Conservation (phyloP, 2,797 vertebrate species). For the Spondyliosoma cantharus region DNA sequence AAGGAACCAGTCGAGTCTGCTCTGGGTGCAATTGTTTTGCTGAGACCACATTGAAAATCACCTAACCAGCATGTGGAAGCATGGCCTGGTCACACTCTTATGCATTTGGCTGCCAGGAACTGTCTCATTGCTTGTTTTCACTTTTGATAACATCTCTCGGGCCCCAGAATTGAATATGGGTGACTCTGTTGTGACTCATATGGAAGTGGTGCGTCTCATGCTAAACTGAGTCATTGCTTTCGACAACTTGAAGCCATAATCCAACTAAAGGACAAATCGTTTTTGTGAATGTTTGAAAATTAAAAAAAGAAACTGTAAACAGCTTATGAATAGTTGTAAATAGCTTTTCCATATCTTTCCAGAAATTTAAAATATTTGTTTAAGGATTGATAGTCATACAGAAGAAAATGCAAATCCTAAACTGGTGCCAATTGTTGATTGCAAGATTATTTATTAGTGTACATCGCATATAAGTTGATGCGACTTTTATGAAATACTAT, state of each 20-base stretch:
- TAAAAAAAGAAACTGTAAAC: constrained; percentile 11
- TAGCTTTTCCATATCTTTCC: constrained; percentile 29
- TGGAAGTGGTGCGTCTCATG: constrained; percentile 39
- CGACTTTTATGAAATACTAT: constrained; percentile 24
- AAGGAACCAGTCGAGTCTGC: constrained; percentile 22
- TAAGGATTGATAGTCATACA: neutral
- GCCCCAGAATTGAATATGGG: constrained; percentile 2
- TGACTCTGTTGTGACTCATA: constrained; percentile 21
- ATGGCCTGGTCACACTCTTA: constrained; percentile 43
- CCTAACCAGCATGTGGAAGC: constrained; percentile 69
- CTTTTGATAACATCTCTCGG: constrained; percentile 12
- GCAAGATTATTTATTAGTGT: constrained; percentile 63
- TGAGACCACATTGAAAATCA: constrained; percentile 54
- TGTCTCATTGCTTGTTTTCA: neutral
- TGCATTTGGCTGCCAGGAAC: constrained; percentile 27
- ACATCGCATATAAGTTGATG: constrained; percentile 19
- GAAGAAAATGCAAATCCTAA: constrained; percentile 45
- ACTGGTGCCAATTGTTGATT: constrained; percentile 55
- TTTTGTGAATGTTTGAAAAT: constrained; percentile 43
- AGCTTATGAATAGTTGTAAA: constrained; percentile 35
- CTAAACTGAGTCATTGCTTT: constrained; percentile 23
- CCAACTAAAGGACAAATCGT: constrained; percentile 12
- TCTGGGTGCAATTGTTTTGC: constrained; percentile 43
- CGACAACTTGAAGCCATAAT: constrained; percentile 52
- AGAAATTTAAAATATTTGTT: constrained; percentile 34